phyloP scores from a whole-genome alignment of 2,113 vertebrate genomes.

The Anseranas semipalmata region DNA sequence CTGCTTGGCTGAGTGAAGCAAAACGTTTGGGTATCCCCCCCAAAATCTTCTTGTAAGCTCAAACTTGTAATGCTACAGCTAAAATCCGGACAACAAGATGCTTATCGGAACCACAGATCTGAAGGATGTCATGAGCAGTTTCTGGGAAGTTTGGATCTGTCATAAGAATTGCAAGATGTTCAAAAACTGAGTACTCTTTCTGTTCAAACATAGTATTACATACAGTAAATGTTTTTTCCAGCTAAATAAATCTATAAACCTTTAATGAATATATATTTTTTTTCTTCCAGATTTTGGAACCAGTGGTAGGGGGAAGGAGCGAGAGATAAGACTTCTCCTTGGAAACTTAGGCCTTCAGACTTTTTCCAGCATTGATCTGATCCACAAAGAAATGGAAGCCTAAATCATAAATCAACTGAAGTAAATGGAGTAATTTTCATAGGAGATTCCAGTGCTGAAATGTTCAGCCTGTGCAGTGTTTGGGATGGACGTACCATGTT shows the following conservation, averaged over 20 bases:
- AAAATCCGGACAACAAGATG: neutral
- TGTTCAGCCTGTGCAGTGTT: neutral
- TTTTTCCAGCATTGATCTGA: neutral
- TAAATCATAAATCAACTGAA: neutral
- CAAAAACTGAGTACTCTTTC: neutral
- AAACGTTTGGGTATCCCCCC: neutral
- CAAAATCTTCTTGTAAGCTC: neutral
- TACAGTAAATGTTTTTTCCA: neutral
- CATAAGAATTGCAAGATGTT: neutral
- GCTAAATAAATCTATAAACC: neutral
- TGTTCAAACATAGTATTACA: neutral
- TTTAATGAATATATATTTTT: neutral
- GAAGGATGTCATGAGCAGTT: neutral
- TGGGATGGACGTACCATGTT: neutral
- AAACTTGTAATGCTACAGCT: neutral
- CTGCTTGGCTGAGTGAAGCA: neutral
- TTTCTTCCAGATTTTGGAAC: neutral
- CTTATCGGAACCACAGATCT: neutral
- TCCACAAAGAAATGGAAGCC: neutral
- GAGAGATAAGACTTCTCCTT: neutral
- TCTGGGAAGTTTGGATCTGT: neutral
- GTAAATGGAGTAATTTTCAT: neutral
- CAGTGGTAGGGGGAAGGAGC: neutral
- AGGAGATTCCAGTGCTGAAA: neutral
- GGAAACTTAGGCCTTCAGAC: neutral